Base-by-base conservation (phyloP, 1,140 invertebrate genomes). In the Notospermus geniculatus region DNA sequence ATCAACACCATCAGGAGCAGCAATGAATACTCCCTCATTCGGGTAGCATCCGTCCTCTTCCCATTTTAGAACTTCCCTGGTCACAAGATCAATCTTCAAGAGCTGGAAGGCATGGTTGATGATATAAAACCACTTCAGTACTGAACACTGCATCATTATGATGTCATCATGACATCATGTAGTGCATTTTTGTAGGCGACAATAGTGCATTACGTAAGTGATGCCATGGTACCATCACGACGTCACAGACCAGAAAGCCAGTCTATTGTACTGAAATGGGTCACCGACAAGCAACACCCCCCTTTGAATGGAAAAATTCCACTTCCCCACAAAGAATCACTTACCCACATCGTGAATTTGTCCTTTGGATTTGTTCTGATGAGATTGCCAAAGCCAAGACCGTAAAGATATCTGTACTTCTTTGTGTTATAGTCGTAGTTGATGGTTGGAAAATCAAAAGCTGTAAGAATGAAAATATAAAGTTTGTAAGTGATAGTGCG, bases 1-100 rank as follows among this genome's bases (percentile, higher is more conserved):
- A 2, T 67, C 67, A 15, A 39, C 57, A 22, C 86, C 81, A 61
- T 87, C 76, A 13, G 91, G 90, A 15, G 82, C 70, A 1, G 88
- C 85, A 13, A 94, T 87, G 77, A 94, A 95, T 59, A 95, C 87
- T 0, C 92, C 91, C 78, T 95, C 92, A 71, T 91, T 92, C 0
- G 91, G 90, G 76, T 90, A 92, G 57, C 87, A 85, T 59, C 88
- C 85, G 1, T 77, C 73, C 72, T 92, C 89, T 57, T 84, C 85
- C 90, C 90, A 93, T 0, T 68, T 64, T 46, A 58, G 66, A 1
- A 73, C 64, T 5, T 73, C 65, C 7, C 75, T 71, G 7, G 70
- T 80, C 7, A 71, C 57, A 2, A 69, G 62, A 58, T 83, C 74
- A 2, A 82, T 54, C 66, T 83, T 83, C n/a, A 77, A 65, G 13